A percentile compares a stretch with the other conserved stretches of the same genome.
Conservation (phyloP, 1,140 invertebrate genomes). For the Hypothenemus hampei region DNA sequence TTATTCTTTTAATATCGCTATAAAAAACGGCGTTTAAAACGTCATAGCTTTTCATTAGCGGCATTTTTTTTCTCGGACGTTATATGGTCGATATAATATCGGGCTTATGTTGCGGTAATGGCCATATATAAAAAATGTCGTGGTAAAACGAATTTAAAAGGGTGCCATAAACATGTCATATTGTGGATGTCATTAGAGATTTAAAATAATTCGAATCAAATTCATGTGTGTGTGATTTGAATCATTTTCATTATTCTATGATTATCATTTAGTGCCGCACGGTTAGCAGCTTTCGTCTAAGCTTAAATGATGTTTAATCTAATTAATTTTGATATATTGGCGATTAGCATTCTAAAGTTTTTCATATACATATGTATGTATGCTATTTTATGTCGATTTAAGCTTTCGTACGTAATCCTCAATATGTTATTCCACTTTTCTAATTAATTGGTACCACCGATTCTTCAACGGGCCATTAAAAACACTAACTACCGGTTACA, state of each 20-base stretch:
- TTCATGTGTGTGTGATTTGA: no score
- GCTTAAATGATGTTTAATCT: no score
- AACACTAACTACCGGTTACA: slow-evolving; percentile 1
- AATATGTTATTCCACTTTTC: slow-evolving; percentile 3
- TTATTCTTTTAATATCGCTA: slow-evolving; percentile 9
- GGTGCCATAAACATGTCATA: slow-evolving; percentile 3
- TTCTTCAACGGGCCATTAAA: slow-evolving; percentile 2
- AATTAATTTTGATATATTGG: no score
- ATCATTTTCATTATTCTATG: no score
- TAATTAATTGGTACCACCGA: slow-evolving; percentile 1
- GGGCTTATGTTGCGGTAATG: slow-evolving; percentile 2
- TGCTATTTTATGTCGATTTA: no score
- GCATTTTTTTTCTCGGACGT: neutral
- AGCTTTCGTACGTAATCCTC: slow-evolving; percentile 1
- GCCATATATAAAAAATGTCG: neutral
- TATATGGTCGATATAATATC: slow-evolving; percentile 3
- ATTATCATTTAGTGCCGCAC: no score
- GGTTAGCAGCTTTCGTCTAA: no score
- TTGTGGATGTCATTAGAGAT: neutral
- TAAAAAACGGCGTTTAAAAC: slow-evolving; percentile 6
- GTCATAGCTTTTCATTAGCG: slow-evolving; percentile 7
- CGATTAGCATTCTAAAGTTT: no score
- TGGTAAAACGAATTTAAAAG: slow-evolving; percentile 3
- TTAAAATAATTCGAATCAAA: no score
- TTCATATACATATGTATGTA: no score